Base-by-base conservation (phyloP, 2,113 vertebrate genomes). In the Spilogale gracilis region DNA sequence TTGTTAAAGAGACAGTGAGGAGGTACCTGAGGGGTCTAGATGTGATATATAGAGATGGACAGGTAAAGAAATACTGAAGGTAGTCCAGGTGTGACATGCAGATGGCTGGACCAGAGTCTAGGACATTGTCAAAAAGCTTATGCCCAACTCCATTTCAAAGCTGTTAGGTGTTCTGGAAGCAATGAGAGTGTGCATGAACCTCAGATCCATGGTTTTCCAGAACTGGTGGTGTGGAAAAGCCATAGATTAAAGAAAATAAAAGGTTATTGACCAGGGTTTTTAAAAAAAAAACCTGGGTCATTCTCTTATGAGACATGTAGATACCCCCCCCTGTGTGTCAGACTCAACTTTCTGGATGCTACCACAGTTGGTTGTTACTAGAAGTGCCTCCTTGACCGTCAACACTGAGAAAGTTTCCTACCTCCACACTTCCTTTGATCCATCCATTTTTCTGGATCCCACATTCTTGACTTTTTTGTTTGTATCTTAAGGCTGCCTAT, bases 181-280 rank as follows among this genome's bases (percentile, higher is more conserved):
- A 52, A 50, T 3, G 0, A 11, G 0, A 9, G 5, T 1, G 1
- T 50, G 6, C 5, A 12, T 9, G 21, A 13, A 71, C 5, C 3
- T 8, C 23, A 45, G 27, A 71, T 27, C 2, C 0, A 7, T 45
- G 16, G 25, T 20, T 92, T 80, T 73, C n/a, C 20, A 69, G 71
- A 93, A 27, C 11, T 43, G 43, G 6, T 58, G n/a, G 4, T 48
- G 25, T 76, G 52, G 5, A 54, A 90, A 76, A 91, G 12, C 50
- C 52, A 61, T 43, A 38, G 17, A 61, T 50, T 20, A 38, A 30
- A 58, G 27, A 56, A 94, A 69, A 71, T 60, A 23, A 43, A 67
- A 67, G 30, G 27, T 23, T 63, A 54, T 78, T 32, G 60, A 73
- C 8, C 7, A 82, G 32, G 14, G 30, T 20, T 58, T 61, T 65